Percentiles rank a stretch among this genome's conserved stretches.
Conservation (phyloP, 1,140 invertebrate species). For the Philotrypesis tridentata region DNA sequence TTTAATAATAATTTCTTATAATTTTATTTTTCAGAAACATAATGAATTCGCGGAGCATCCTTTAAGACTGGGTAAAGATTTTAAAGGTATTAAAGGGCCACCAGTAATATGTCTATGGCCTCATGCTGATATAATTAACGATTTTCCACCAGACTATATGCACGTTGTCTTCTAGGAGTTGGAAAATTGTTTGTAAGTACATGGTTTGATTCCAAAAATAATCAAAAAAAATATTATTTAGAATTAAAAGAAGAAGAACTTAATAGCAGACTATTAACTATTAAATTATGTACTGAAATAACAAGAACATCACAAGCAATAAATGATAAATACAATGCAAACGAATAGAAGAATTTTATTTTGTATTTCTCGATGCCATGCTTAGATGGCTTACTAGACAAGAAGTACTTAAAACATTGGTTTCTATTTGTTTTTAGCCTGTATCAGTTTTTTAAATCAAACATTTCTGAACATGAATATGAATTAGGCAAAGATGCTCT, state of each 20-base stretch:
- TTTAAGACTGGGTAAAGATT: background rate
- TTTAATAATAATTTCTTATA: no score
- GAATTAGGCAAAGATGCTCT: no score
- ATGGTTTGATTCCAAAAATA: background rate
- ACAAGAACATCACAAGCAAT: background rate
- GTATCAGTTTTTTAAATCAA: background rate
- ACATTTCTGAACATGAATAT: slow-evolving; percentile 42
- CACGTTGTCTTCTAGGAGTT: no score
- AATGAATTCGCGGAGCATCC: background rate
- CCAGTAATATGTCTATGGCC: background rate
- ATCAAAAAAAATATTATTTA: background rate
- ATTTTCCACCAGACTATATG: slow-evolving; percentile 5
- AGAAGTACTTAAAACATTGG: slow-evolving; percentile 25
- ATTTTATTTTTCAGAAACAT: no score
- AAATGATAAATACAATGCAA: background rate
- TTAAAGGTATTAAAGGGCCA: slow-evolving; percentile 3
- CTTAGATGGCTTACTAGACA: background rate
- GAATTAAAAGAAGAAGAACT: background rate
- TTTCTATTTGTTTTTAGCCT: slow-evolving; percentile 3
- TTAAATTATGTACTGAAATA: background rate
- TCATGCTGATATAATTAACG: background rate
- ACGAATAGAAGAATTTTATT: background rate
- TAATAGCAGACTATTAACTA: background rate
- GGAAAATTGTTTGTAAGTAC: no score
- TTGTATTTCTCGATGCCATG: background rate